A percentile compares a stretch with the other conserved stretches of the same genome.
phyloP scores from a whole-genome alignment of 2,797 vertebrate species.

The Silurus aristotelis region DNA sequence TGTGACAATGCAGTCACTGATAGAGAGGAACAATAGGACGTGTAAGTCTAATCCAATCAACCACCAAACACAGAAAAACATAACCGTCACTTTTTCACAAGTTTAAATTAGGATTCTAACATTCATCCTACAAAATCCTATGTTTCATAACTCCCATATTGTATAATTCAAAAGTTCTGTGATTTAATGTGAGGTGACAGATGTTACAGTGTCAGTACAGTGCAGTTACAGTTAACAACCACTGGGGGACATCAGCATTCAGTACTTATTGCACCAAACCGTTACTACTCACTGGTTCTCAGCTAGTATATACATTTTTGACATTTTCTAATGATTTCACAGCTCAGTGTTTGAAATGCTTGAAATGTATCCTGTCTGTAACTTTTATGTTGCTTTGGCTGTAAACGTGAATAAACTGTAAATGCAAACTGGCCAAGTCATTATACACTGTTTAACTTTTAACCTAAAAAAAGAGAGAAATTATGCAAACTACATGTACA shows the following conservation, averaged over 20 bases:
- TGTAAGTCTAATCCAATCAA: conserved; percentile 36
- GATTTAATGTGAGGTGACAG: neutral
- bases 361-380: neutral
- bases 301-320: neutral
- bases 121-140: neutral
- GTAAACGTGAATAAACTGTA: neutral
- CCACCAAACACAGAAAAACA: conserved; percentile 12
- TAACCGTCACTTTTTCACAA: conserved; percentile 2
- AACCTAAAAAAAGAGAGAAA: neutral
- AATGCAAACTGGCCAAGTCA: neutral
- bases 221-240: conserved; percentile 46
- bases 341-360: neutral
- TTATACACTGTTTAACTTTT: neutral
- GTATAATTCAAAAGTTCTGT: neutral
- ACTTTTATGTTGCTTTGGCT: neutral
- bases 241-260: conserved; percentile 60
- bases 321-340: neutral
- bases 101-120: neutral
- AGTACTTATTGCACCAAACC: conserved; percentile 16
- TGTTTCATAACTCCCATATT: neutral
- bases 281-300: neutral
- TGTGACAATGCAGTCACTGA: conserved; percentile 43
- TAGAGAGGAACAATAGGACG: conserved; percentile 47
- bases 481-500: neutral
- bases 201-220: neutral